These are phyloP conservation scores for Atopsyche davidsoni DNA, from an alignment of 1,140 invertebrate species.

Conservation along the genomic window DNA sequence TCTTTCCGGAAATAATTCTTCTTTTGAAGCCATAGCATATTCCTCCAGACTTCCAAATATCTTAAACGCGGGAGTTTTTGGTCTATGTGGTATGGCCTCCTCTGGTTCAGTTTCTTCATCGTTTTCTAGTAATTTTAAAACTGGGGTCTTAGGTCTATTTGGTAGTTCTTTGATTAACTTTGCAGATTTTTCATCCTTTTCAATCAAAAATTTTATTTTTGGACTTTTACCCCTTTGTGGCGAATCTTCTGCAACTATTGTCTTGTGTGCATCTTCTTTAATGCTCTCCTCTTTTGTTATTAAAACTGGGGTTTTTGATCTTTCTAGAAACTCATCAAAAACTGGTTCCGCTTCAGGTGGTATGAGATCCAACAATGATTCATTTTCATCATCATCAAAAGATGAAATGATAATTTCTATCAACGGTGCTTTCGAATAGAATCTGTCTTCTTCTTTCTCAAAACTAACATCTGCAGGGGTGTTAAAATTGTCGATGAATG, in stretches of 20 bases:
- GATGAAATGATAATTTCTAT: constrained; percentile 30
- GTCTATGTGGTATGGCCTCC: no score
- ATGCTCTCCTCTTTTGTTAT: neutral
- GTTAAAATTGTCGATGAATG: neutral
- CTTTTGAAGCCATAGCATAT: constrained; percentile 30
- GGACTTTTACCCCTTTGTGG: no score
- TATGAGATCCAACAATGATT: constrained; percentile 4
- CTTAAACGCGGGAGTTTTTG: constrained; percentile 41
- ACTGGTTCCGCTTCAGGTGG: constrained; percentile 1
- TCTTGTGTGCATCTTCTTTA: constrained; percentile 8
- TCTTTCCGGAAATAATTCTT: constrained; percentile 28
- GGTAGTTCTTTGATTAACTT: no score
- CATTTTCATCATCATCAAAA: constrained; percentile 25
- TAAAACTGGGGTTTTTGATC: constrained; percentile 4
- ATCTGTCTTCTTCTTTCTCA: neutral
- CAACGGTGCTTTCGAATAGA: neutral
- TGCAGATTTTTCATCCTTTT: no score
- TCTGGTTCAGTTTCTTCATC: no score
- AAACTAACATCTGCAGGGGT: neutral
- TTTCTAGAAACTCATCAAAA: constrained; percentile 11
- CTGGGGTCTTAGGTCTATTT: no score
- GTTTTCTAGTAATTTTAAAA: no score
- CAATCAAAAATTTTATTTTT: no score
- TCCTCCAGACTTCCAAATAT: constrained; percentile 34
- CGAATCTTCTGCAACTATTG: no score